Evolutionary conservation across 2,113 vertebrate species (phyloP), one percentile per base, ranked within the genome.

Genomic region (Sander vitreus): DNA sequence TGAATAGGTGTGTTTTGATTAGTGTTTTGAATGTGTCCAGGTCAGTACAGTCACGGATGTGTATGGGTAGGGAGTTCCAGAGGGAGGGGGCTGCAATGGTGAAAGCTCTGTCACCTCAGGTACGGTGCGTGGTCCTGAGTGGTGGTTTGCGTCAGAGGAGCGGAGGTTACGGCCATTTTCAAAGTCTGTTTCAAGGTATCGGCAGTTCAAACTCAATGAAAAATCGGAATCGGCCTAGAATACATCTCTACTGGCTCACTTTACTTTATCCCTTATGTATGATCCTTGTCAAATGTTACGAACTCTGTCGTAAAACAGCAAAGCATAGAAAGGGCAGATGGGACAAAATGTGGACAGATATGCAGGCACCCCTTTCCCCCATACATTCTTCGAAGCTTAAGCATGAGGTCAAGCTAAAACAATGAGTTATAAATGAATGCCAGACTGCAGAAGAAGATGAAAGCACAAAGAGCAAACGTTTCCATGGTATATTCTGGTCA

Each of bases 361-460:
- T 33, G 59, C 43, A 69, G n/a, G 21, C 48, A 9, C 27, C 21
- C 3, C 25, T 6, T 33, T 30, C 68, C 60, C 72, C 45, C 30
- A 48, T 30, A 9, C 62, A 53, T 66, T 70, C 74, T 77, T 83
- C 71, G 60, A 85, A 81, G 76, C 47, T 72, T 45, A 71, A 59
- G 57, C 67, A 47, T 50, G 78, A 83, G 79, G 79, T 91, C 82
- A 85, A 83, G 39, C 67, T 33, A 57, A 65, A 71, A 67, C 73
- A 83, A 55, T 53, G 65, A 76, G 72, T 60, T 78, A 47, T 21
- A 85, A 88, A 90, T 76, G 76, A 70, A 85, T 83, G 60, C 84
- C 86, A 91, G 67, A 85, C 74, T 14, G 60, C 54, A 23, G 50
- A 21, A 79, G 30, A 58, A 85, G 80, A 90, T 84, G 47, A 87